A percentile compares a stretch with the other conserved stretches of the same genome.
phyloP scores from a whole-genome alignment of 30 jellyfish, hydroid and myxozoan species.

The Morbakka virulenta region DNA sequence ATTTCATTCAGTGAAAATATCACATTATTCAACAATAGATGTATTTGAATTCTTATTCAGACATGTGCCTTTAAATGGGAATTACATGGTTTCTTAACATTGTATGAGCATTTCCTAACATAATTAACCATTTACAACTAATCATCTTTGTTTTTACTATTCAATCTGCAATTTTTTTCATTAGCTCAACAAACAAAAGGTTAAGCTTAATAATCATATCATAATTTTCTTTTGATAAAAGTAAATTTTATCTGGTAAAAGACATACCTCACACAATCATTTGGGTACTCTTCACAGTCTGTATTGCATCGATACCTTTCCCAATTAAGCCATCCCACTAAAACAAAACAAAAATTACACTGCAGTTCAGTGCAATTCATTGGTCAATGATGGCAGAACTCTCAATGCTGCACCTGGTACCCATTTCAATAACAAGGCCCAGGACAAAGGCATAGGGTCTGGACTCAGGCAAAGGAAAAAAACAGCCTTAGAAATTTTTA shows the following conservation, averaged over 20 bases:
- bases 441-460: background rate
- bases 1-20: too few species aligned
- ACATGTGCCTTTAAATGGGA: too few species aligned
- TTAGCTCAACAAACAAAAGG: background rate
- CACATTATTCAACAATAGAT: too few species aligned
- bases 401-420: too few species aligned
- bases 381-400: too few species aligned
- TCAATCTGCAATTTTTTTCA: background rate
- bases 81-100: too few species aligned
- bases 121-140: too few species aligned
- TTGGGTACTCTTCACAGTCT: conserved; percentile 78
- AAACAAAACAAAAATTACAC: background rate
- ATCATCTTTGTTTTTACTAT: background rate
- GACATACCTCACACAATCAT: conserved; percentile 73
- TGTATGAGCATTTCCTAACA: too few species aligned
- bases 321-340: conserved; percentile 98
- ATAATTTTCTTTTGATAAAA: background rate
- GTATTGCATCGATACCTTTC: conserved; percentile 89
- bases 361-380: too few species aligned
- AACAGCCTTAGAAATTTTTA: background rate
- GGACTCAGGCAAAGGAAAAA: background rate
- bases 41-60: too few species aligned
- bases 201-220: background rate
- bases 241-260: background rate
- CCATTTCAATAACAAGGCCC: background rate